A percentile compares a stretch with the other conserved stretches of the same genome.
Evolutionary conservation across 1,140 invertebrate species (phyloP).

Genomic region (Brachionus asplanchnoidis): DNA sequence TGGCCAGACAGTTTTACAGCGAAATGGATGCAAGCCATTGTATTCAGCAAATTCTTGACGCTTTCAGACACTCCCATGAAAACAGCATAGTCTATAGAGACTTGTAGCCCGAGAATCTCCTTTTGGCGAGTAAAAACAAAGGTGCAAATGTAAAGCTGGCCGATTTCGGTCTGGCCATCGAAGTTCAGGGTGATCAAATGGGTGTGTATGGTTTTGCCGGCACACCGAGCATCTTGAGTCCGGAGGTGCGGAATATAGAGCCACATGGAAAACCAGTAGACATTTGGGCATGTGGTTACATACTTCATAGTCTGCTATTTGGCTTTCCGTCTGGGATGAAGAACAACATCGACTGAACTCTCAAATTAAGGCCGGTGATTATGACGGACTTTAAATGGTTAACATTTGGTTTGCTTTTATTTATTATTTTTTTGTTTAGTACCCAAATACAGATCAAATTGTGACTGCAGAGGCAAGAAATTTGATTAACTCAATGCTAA

Average conservation of each 20-base stretch:
- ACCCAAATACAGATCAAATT: too few relatives aligned
- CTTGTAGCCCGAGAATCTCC: slow-evolving; percentile 96
- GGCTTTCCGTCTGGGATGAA: slow-evolving; percentile 99
- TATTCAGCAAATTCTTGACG: slow-evolving; percentile 99
- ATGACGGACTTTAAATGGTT: slow-evolving; percentile 65
- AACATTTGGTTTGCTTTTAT: too few relatives aligned
- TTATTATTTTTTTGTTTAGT: too few relatives aligned
- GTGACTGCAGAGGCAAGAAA: too few relatives aligned
- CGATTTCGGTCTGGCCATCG: slow-evolving; percentile 97
- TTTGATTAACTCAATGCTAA: slow-evolving; percentile 97
- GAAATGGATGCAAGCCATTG: slow-evolving; percentile 97
- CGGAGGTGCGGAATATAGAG: slow-evolving; percentile 98
- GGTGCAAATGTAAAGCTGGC: slow-evolving; percentile 98
- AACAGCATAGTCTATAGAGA: slow-evolving; percentile 97
- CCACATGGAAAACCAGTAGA: slow-evolving; percentile 99
- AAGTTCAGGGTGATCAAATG: slow-evolving; percentile 88
- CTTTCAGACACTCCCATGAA: slow-evolving; percentile 97
- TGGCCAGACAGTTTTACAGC: slow-evolving; percentile 99
- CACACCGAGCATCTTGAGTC: slow-evolving; percentile 96
- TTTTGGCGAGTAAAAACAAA: slow-evolving; percentile 97
- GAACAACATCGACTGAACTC: slow-evolving; percentile 97
- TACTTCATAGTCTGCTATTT: slow-evolving; percentile 96
- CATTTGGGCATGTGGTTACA: slow-evolving; percentile 99
- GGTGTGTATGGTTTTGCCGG: slow-evolving; percentile 99
- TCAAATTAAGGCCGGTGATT: slow-evolving; percentile 98